Percentiles rank a stretch among this genome's conserved stretches.
Conservation (phyloP, 64 coral and sea anemone species). For the Montipora efflorescens region DNA sequence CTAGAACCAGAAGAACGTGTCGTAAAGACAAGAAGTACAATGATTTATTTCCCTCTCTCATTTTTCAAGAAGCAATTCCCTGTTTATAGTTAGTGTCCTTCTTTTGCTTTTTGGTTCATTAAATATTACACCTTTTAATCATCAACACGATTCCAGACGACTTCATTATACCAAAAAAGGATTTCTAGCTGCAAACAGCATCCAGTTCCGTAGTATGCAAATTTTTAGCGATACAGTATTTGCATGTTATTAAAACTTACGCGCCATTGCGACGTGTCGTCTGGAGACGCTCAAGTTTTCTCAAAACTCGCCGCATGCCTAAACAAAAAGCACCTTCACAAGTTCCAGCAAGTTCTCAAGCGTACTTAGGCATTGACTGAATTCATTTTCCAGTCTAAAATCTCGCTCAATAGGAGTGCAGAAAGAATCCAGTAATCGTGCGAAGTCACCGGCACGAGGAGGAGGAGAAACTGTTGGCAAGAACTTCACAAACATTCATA, state of each 20-base stretch:
- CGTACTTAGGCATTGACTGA: neutral
- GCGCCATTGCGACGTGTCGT: neutral
- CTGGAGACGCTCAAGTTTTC: too few species aligned
- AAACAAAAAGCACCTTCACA: neutral
- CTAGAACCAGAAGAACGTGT: too few species aligned
- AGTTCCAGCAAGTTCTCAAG: neutral
- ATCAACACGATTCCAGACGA: too few species aligned
- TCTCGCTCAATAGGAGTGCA: neutral
- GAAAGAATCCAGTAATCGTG: neutral
- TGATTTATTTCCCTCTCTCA: too few species aligned
- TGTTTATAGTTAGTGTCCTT: too few species aligned
- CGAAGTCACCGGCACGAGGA: neutral
- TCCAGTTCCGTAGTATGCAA: too few species aligned
- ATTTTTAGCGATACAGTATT: neutral
- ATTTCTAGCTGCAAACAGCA: too few species aligned
- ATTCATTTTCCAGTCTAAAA: neutral
- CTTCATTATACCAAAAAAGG: too few species aligned
- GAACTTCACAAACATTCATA: neutral
- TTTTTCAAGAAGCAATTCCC: too few species aligned
- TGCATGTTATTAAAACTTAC: conserved; percentile 9
- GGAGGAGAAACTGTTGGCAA: neutral
- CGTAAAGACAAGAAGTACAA: too few species aligned
- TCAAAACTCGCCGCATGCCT: neutral
- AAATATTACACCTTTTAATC: too few species aligned
- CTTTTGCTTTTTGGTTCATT: too few species aligned